These are phyloP conservation scores for Tipula confusa DNA, from an alignment of 2,888 invertebrate genomes.

Conservation along the genomic window DNA sequence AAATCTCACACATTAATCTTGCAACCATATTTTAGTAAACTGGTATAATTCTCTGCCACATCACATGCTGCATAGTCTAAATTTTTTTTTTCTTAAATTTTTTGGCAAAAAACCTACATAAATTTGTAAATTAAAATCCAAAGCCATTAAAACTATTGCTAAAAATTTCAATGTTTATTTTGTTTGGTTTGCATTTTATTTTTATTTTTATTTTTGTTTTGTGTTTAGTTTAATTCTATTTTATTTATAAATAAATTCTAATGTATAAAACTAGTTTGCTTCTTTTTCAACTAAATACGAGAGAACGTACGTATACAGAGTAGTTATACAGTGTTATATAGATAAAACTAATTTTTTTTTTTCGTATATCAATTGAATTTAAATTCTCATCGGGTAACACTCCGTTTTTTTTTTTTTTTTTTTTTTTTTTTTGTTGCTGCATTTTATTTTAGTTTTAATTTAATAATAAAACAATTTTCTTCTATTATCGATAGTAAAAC, in stretches of 20 bases:
- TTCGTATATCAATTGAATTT: background rate
- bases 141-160: constrained; percentile 3
- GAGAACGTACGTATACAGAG: background rate
- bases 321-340: background rate
- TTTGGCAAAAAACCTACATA: background rate
- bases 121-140: constrained; percentile 12
- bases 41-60: background rate
- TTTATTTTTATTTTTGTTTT: background rate
- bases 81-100: background rate
- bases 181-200: constrained; percentile 25
- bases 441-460: constrained; percentile 6
- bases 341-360: background rate
- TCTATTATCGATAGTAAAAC: background rate
- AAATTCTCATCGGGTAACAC: constrained; percentile 9
- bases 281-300: background rate
- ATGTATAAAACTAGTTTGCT: background rate
- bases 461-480: constrained; percentile 25
- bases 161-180: constrained; percentile 12
- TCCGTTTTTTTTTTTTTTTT: no score
- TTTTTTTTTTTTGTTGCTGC: background rate
- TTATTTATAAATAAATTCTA: constrained; percentile 20
- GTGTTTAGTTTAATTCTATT: background rate
- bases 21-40: no score
- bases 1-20: background rate
- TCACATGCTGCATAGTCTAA: background rate